Base-by-base conservation (phyloP, 2,888 invertebrate species). In the Sturmia bella region DNA sequence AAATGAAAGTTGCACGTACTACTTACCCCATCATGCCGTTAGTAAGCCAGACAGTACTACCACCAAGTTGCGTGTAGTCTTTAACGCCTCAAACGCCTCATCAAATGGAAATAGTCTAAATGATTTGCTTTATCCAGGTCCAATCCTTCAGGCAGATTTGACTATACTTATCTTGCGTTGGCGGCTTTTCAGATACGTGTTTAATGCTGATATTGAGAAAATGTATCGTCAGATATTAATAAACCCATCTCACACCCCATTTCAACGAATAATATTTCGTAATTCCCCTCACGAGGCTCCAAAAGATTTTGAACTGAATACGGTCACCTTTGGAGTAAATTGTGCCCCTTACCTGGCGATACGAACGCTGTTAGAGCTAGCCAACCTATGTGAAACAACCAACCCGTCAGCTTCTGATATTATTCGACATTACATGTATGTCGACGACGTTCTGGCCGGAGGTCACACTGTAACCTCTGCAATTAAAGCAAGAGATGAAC, bases 171-270 rank as follows among this genome's bases (percentile, higher is more conserved):
- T 82, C 1, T 21, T 83, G 1, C 48, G 59, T 3, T 84, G 70
- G 66, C 19, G 83, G 7, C 32, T 83, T 0, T 82, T 64, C 15
- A 15, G 59, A 15, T 84, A 75, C 15, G 84, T 80, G 0, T 83
- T 84, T 21, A 84, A 83, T 39, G 83, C 80, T 0, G 84, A 85
- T 24, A 80, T 85, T 3, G 70, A 80, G 17, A 84, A 85, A 9
- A 84, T 84, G 79, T 84, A 83, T 39, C 80, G 84, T 0, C 83
- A 85, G 39, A 82, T 85, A 4, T 52, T 57, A 27, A 64, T 84
- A 3, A 27, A 77, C 0, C 52, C 73, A 0, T 11, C 50, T 12
- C 75, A 85, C 15, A 69, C 68, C 13, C n/a, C n/a, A n/a, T n/a
- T n/a, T n/a, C n/a, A n/a, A n/a, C n/a, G n/a, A n/a, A n/a, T n/a